Conservation (phyloP, 2,113 vertebrate species). For the Lepidothrix coronata region DNA sequence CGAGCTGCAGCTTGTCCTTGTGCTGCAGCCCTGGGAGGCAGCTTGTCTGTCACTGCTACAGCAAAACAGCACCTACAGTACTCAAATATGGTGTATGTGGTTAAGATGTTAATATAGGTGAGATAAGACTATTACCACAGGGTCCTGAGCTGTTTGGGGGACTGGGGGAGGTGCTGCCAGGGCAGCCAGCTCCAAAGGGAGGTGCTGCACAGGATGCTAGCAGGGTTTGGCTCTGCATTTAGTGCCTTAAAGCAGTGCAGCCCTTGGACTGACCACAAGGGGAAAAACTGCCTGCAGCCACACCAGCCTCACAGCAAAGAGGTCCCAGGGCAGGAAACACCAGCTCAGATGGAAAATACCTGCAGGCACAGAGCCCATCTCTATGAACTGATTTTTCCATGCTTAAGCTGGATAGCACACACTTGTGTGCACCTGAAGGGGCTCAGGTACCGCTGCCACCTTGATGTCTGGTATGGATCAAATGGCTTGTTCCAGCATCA, state of each 20-base stretch:
- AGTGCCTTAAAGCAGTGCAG: not conserved
- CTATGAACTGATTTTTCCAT: not conserved
- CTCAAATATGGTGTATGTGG: no score
- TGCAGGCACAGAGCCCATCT: not conserved
- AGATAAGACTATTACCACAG: not conserved
- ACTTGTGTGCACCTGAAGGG: not conserved
- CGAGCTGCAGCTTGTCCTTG: not conserved
- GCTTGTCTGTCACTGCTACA: fast-evolving
- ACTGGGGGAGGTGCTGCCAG: not conserved
- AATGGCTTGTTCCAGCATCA: not conserved
- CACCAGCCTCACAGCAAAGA: not conserved
- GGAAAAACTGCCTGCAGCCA: not conserved
- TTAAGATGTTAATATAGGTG: not conserved
- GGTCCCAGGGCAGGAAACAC: not conserved
- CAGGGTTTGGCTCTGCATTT: not conserved
- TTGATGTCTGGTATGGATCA: not conserved
- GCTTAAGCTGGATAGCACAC: not conserved
- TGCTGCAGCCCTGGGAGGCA: not conserved
- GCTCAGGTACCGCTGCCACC: not conserved
- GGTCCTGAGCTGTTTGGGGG: not conserved
- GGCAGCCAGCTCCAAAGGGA: not conserved
- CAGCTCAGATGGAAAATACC: not conserved
- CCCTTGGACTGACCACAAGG: not conserved
- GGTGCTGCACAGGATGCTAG: not conserved
- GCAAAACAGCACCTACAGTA: fast-evolving